Evolutionary conservation across 2,888 invertebrate genomes (phyloP).

Genomic region (Rhabditophanes sp.): DNA sequence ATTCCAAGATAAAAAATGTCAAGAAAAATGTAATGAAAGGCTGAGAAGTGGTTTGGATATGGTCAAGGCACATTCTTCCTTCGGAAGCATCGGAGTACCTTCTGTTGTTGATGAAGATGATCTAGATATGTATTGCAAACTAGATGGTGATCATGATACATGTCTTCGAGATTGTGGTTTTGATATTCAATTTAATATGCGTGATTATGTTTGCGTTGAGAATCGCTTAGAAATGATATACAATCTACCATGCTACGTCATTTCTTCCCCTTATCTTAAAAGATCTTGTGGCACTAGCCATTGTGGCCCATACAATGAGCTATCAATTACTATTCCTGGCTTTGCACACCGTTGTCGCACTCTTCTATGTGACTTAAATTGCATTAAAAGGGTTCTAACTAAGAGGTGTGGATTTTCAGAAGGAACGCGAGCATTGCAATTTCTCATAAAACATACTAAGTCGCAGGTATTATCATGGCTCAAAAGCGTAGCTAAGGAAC

Average conservation of each 20-base stretch:
- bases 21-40: slow-evolving; percentile 32
- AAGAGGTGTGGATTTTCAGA: slow-evolving; percentile 20
- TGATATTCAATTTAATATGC: slow-evolving; percentile 41
- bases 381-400: slow-evolving; percentile 26
- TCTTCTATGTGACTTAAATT: slow-evolving; percentile 37
- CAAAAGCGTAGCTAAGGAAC: slow-evolving; percentile 1
- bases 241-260: slow-evolving; percentile 29
- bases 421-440: slow-evolving; percentile 24
- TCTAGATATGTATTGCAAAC: slow-evolving; percentile 33
- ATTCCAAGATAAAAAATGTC: slow-evolving; percentile 36
- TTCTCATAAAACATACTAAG: slow-evolving; percentile 33
- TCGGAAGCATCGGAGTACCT: slow-evolving; percentile 41
- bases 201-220: slow-evolving; percentile 39
- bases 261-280: slow-evolving; percentile 24
- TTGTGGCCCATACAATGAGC: slow-evolving; percentile 29
- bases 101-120: slow-evolving; percentile 32
- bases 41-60: slow-evolving; percentile 39
- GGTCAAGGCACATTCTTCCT: slow-evolving; percentile 43
- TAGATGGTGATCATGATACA: slow-evolving; percentile 32
- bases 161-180: slow-evolving; percentile 33
- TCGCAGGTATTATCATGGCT: slow-evolving; percentile 22
- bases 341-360: slow-evolving; percentile 34
- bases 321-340: slow-evolving; percentile 26
- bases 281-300: slow-evolving; percentile 29
- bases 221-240: slow-evolving; percentile 25